phyloP scores from a whole-genome alignment of 92 coral and sea anemone genomes.

The Plumapathes pennacea region DNA sequence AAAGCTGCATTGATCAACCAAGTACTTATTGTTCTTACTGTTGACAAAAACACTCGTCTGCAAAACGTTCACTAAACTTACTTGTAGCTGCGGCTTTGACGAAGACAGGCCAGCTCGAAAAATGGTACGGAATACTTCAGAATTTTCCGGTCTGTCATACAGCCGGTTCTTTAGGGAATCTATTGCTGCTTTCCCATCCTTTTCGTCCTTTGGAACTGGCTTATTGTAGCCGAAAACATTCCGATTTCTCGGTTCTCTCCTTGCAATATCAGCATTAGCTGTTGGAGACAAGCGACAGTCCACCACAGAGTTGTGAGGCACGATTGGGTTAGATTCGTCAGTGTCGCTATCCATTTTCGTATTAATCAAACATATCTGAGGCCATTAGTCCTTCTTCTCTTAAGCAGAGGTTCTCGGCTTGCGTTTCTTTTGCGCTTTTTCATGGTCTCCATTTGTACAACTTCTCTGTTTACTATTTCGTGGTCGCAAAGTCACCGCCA shows the following conservation, averaged over 20 bases:
- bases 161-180: slow-evolving; percentile 84
- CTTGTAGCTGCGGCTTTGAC: slow-evolving; percentile 49
- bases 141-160: slow-evolving; percentile 90
- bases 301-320: slow-evolving; percentile 78
- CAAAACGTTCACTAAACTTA: too few relatives aligned
- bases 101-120: slow-evolving; percentile 62
- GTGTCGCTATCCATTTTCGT: slow-evolving; percentile 68
- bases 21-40: too few relatives aligned
- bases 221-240: slow-evolving; percentile 12
- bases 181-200: slow-evolving; percentile 70
- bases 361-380: too few relatives aligned
- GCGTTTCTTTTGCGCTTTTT: too few relatives aligned
- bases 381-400: too few relatives aligned
- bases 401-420: too few relatives aligned
- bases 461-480: too few relatives aligned
- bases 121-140: slow-evolving; percentile 86
- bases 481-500: too few relatives aligned
- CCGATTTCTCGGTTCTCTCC: slow-evolving; percentile 36
- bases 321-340: slow-evolving; percentile 74
- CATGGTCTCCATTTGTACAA: too few relatives aligned
- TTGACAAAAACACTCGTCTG: too few relatives aligned
- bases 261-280: slow-evolving; percentile 21
- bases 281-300: slow-evolving; percentile 62
- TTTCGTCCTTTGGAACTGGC: slow-evolving; percentile 35
- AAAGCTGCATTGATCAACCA: too few relatives aligned